Percentiles rank a stretch among this genome's conserved stretches.
These are phyloP conservation scores for Beris chalybata DNA, from an alignment of 2,888 invertebrate genomes.

Conservation along the genomic window DNA sequence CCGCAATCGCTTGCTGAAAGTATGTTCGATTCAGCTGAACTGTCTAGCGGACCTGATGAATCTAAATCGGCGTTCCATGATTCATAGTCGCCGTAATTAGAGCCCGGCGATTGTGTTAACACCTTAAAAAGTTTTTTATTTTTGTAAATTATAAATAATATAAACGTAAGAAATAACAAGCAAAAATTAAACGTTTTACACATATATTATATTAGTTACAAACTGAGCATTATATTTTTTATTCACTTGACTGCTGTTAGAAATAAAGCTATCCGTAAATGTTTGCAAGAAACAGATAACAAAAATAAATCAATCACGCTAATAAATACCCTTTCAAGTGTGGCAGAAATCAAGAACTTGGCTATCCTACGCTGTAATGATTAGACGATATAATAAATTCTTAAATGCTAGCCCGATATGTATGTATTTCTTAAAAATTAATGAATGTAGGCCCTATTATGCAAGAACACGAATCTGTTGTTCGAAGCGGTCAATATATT, in stretches of 20 bases:
- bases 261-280: neutral
- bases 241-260: slow-evolving; percentile 1
- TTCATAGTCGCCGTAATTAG: slow-evolving; percentile 52
- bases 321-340: slow-evolving; percentile 37
- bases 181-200: slow-evolving; percentile 4
- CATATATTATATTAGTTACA: neutral
- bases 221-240: slow-evolving; percentile 2
- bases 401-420: neutral
- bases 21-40: slow-evolving; percentile 51
- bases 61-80: slow-evolving; percentile 54
- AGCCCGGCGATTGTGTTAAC: slow-evolving; percentile 49
- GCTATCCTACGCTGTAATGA: slow-evolving; percentile 39
- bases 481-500: too few species aligned
- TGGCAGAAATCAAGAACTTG: slow-evolving; percentile 33
- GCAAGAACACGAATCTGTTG: too few species aligned
- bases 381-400: slow-evolving; percentile 13
- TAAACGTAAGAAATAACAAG: slow-evolving; percentile 21
- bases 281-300: slow-evolving; percentile 24
- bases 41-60: slow-evolving; percentile 51
- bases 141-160: neutral
- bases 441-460: too few species aligned
- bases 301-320: slow-evolving; percentile 20
- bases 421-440: too few species aligned
- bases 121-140: slow-evolving; percentile 42
- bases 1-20: slow-evolving; percentile 51